Conservation (phyloP, 2,888 invertebrate genomes). For the Ormyrus thymus region DNA sequence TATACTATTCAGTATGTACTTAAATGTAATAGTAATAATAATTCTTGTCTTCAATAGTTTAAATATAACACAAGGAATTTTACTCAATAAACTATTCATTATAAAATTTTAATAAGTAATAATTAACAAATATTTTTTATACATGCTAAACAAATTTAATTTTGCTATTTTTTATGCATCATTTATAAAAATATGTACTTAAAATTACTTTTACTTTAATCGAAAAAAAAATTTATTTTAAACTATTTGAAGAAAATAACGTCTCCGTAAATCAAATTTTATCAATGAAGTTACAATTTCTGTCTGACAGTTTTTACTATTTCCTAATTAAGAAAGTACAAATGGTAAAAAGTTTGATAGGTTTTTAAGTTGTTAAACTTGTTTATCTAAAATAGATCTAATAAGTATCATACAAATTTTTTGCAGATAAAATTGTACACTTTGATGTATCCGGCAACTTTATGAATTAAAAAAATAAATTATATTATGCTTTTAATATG, state of each 20-base stretch:
- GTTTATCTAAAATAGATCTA: slow-evolving; percentile 22
- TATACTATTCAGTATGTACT: slow-evolving; percentile 21
- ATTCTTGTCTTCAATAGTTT: slow-evolving; percentile 30
- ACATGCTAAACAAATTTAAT: slow-evolving; percentile 40
- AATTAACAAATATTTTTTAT: slow-evolving; percentile 48
- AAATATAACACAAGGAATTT: slow-evolving; percentile 29
- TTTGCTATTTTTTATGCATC: slow-evolving; percentile 20
- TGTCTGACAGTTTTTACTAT: slow-evolving; percentile 29
- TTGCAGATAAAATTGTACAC: slow-evolving; percentile 36
- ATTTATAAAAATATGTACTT: slow-evolving; percentile 48
- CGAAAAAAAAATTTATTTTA: slow-evolving; percentile 41
- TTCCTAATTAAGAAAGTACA: slow-evolving; percentile 46
- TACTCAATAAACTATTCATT: slow-evolving; percentile 30
- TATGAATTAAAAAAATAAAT: slow-evolving; percentile 33
- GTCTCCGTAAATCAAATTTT: slow-evolving; percentile 31
- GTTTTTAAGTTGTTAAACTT: slow-evolving; percentile 1
- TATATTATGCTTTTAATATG: neutral
- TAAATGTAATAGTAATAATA: slow-evolving; percentile 35
- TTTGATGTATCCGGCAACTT: slow-evolving; percentile 23
- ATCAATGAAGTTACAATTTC: slow-evolving; percentile 48
- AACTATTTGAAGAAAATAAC: slow-evolving; percentile 54
- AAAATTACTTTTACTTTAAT: slow-evolving; percentile 36
- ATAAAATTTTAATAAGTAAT: slow-evolving; percentile 50
- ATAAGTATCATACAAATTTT: slow-evolving; percentile 14
- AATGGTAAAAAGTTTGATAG: slow-evolving; percentile 45